Evolutionary conservation across 2,888 invertebrate genomes (phyloP).

Genomic region (Campopleginae sp.): DNA sequence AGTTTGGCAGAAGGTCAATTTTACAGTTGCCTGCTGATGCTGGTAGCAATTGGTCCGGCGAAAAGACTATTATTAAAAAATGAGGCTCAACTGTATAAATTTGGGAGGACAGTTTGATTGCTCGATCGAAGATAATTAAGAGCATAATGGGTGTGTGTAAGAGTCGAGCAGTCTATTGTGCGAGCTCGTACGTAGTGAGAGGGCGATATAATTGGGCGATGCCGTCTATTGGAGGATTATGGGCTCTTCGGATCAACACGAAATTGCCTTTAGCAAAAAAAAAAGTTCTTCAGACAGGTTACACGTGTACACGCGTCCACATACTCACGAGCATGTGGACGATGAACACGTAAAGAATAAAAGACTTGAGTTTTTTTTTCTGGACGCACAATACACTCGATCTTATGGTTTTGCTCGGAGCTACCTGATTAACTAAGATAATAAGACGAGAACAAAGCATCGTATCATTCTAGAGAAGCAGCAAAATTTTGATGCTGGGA

Average conservation of each 20-base stretch:
- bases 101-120: conserved; percentile 64
- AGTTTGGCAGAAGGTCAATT: conserved; percentile 53
- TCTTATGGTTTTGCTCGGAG: conserved; percentile 30
- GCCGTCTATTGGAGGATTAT: conserved; percentile 14
- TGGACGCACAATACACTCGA: conserved; percentile 6
- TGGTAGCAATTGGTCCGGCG: conserved; percentile 52
- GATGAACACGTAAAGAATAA: too few relatives aligned
- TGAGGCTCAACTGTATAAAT: conserved; percentile 61
- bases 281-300: conserved; percentile 12
- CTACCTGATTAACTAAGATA: conserved; percentile 30
- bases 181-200: neutral
- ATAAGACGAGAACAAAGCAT: neutral
- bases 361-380: conserved; percentile 1
- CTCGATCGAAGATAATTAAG: conserved; percentile 37
- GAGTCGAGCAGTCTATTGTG: neutral
- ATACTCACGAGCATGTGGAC: neutral
- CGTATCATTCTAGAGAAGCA: conserved; percentile 10
- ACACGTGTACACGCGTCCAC: neutral
- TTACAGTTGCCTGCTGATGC: conserved; percentile 24
- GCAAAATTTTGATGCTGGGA: conserved; percentile 30
- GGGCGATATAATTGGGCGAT: neutral
- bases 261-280: conserved; percentile 52
- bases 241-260: conserved; percentile 20
- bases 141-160: conserved; percentile 17
- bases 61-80: conserved; percentile 61